These are phyloP conservation scores for Drosophila pallidifrons DNA, from an alignment of 1,140 invertebrate species.

Conservation along the genomic window DNA sequence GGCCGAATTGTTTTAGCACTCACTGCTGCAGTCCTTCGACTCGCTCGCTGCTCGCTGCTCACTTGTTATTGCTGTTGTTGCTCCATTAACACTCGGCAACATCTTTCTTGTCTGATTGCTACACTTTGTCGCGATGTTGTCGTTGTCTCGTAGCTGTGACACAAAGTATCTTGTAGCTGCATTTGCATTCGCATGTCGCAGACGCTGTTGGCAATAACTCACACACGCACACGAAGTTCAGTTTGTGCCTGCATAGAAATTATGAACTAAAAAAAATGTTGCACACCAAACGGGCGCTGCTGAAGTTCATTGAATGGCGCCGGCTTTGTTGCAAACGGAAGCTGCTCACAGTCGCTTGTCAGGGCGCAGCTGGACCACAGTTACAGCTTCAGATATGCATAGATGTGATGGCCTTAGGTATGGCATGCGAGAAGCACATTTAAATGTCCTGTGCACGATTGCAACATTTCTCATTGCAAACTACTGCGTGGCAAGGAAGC, in stretches of 20 bases:
- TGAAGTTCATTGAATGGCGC: slow-evolving; percentile 56
- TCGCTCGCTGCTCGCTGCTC: slow-evolving; percentile 30
- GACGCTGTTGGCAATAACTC: slow-evolving; percentile 45
- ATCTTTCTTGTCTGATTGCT: slow-evolving; percentile 71
- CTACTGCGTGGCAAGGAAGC: slow-evolving; percentile 16
- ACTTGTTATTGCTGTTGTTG: slow-evolving; percentile 31
- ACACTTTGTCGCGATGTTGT: slow-evolving; percentile 64
- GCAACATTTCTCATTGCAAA: slow-evolving; percentile 75
- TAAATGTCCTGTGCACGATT: slow-evolving; percentile 74
- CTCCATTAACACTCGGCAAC: slow-evolving; percentile 54
- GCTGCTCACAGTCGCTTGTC: slow-evolving; percentile 58
- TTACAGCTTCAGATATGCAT: slow-evolving; percentile 6
- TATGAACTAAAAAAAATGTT: slow-evolving; percentile 67
- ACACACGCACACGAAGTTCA: slow-evolving; percentile 12
- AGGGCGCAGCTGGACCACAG: slow-evolving; percentile 57
- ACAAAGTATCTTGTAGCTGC: slow-evolving; percentile 79
- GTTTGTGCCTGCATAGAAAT: slow-evolving; percentile 49
- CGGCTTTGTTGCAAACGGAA: slow-evolving; percentile 34
- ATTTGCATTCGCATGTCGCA: slow-evolving; percentile 38
- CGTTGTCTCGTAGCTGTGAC: slow-evolving; percentile 56
- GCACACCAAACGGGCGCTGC: slow-evolving; percentile 44
- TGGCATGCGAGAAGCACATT: slow-evolving; percentile 52
- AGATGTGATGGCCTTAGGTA: slow-evolving; percentile 33
- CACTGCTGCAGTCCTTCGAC: not conserved
- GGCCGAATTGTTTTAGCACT: slow-evolving; percentile 39